These are phyloP conservation scores for Bombus consobrinus DNA, from an alignment of 1,140 invertebrate genomes.

Conservation along the genomic window DNA sequence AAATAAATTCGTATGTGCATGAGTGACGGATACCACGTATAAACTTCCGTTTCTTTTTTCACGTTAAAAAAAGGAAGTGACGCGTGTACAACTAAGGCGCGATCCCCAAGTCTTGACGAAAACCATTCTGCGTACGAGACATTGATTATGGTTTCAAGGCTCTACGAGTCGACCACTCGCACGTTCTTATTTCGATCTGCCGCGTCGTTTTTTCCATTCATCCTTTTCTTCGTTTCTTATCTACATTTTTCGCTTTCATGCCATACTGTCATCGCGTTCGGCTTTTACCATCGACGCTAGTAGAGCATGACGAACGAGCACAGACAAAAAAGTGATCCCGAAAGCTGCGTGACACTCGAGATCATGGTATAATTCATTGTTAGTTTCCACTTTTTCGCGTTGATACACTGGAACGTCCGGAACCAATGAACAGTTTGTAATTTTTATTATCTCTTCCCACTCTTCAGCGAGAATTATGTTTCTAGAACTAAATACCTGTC, in stretches of 20 bases:
- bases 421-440: conserved; percentile 1
- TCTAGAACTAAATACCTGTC: too few relatives aligned
- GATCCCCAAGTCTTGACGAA: neutral
- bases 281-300: conserved; percentile 24
- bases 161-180: neutral
- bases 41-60: neutral
- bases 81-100: neutral
- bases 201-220: neutral
- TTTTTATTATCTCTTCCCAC: neutral
- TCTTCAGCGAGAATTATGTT: too few relatives aligned
- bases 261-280: neutral
- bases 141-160: conserved; percentile 38
- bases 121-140: conserved; percentile 24
- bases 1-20: neutral
- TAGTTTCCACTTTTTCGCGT: neutral
- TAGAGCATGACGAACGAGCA: conserved; percentile 46
- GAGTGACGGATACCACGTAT: neutral
- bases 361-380: neutral
- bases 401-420: too few relatives aligned
- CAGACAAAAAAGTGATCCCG: conserved; percentile 24
- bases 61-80: neutral
- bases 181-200: conserved; percentile 43
- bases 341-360: neutral
- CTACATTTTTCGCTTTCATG: neutral
- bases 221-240: conserved; percentile 18